Base-by-base conservation (phyloP, 1,140 invertebrate genomes). In the Zaprionus camerounensis region DNA sequence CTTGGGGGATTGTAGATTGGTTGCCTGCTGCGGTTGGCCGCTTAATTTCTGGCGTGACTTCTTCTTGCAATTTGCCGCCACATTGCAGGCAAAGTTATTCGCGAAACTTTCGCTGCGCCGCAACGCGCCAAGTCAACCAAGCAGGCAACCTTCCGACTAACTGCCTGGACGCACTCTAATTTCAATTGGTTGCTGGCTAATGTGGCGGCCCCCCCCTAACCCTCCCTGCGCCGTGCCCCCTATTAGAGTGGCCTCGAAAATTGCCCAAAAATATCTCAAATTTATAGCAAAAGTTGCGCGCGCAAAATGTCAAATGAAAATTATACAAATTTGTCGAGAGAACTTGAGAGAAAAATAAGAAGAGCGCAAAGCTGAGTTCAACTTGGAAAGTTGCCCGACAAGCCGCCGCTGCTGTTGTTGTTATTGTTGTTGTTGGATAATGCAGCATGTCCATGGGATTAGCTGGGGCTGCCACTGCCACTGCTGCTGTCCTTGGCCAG, bases 311-410 rank as follows among this genome's bases (percentile, higher is more conserved):
- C 81, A 88, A 87, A 81, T 87, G 84, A 82, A 88, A 90, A 90
- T 88, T 88, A 88, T 90, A 90, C 84, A 90, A 88, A 84, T 88
- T 88, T 81, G 84, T 84, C 84, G 41, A 66, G 65, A 56, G 62
- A 88, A 88, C 77, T 86, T 86, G 31, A 5, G 17, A 34, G 15
- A 36, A n/a, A 59, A 68, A 59, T 49, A 62, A 56, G 24, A 44
- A 20, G 22, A 41, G 51, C 22, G 22, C 34, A 64, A 5, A 51
- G 62, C 62, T 24, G 31, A 56, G 24, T 31, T 65, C n/a, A 36
- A 38, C 46, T 38, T 64, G 20, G 59, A 53, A 51, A 64, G 24
- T 41, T 71, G 38, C 61, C 41, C 20, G 11, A 36, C n/a, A 41
- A 22, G 28, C 17, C 9, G 11, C 15, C 28, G 7, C 28, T 31